phyloP scores from a whole-genome alignment of 1,140 invertebrate genomes.

The Helicoverpa armigera region DNA sequence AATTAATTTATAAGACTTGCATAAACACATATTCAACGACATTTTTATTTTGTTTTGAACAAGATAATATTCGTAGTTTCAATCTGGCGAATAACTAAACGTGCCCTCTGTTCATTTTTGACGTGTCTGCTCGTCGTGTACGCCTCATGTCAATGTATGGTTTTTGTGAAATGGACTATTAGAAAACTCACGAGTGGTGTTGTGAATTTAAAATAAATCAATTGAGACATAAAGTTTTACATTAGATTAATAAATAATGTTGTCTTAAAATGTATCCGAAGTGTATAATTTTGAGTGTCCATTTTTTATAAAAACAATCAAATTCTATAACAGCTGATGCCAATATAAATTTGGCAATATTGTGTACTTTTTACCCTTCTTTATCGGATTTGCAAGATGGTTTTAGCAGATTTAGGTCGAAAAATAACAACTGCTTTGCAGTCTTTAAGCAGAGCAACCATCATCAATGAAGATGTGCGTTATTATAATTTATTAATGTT shows the following conservation, averaged over 20 bases:
- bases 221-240: not conserved
- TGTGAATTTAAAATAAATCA: constrained; percentile 33
- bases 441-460: constrained; percentile 98
- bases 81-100: not conserved
- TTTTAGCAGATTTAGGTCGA: constrained; percentile 99
- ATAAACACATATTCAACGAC: too few species aligned
- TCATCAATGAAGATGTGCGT: constrained; percentile 99
- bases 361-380: not conserved
- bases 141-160: constrained; percentile 56
- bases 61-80: too few species aligned
- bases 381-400: constrained; percentile 90
- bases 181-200: constrained; percentile 31
- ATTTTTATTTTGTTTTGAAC: too few species aligned
- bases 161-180: constrained; percentile 11
- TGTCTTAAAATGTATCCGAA: constrained; percentile 42
- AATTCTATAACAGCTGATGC: constrained; percentile 51
- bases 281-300: constrained; percentile 35
- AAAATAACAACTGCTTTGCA: constrained; percentile 99
- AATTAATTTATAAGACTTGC: not conserved
- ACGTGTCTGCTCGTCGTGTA: constrained; percentile 65
- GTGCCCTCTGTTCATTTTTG: constrained; percentile 39
- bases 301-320: constrained; percentile 39
- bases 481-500: not conserved
- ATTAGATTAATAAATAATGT: constrained; percentile 27
- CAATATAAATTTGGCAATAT: constrained; percentile 42